Base-by-base conservation (phyloP, 2,113 vertebrate species). In the human (Homo sapiens) region DNA sequence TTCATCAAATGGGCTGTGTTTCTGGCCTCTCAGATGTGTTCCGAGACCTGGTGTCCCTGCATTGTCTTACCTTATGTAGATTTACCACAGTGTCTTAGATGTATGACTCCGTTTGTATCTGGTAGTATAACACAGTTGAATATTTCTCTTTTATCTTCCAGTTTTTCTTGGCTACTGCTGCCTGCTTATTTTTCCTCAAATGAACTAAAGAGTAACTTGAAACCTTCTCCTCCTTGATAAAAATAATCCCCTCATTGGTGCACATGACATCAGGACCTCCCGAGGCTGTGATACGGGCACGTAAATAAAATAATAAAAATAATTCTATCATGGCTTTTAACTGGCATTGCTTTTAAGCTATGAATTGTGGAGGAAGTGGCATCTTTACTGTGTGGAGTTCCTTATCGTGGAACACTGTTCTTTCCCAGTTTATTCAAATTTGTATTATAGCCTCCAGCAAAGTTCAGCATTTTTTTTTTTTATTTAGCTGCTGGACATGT, bases 31-130 rank as follows among this genome's bases (percentile, higher is more conserved):
- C 9, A 17, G 4, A 2, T 43, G 10, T 22, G 1, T 35, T 25
- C n/a, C 6, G 0, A 11, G 38, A 18, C 5, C 59, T 20, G 0
- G 13, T 12, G 0, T 35, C 0, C 5, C 17, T 5, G 0, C 3
- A 0, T 2, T 3, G 23, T n/a, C 30, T 64, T 2, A 0, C 30
- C 38, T 23, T 20, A 1, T 7, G 1, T 45, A 7, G 12, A 0
- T 25, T 25, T 16, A 5, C 76, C 52, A 0, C 7, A 0, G 1
- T 27, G 23, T 20, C 43, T 66, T 43, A 32, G 57, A 9, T 9
- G 30, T 6, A 0, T 2, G 61, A 2, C 22, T 70, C 20, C 2
- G 0, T 81, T 43, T 82, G 0, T 20, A 1, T 20, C 68, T 81
- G 83, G 52, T 5, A 3, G 4, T 7, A 3, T 10, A 16, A 35